A percentile compares a stretch with the other conserved stretches of the same genome.
phyloP scores from a whole-genome alignment of 2,888 invertebrate genomes.

The Entomobrya multifasciata region DNA sequence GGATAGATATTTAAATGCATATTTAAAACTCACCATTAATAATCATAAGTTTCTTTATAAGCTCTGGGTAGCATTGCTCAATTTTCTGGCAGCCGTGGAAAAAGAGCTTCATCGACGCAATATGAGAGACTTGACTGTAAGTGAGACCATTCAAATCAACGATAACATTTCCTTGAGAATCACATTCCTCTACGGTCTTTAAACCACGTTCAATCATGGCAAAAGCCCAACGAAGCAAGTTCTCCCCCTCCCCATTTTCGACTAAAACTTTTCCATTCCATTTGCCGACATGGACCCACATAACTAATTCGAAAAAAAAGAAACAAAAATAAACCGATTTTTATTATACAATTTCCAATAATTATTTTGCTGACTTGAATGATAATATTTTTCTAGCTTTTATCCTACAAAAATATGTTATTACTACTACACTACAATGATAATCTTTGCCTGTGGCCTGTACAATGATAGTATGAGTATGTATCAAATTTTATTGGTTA shows the following conservation, averaged over 20 bases:
- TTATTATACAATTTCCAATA: no score
- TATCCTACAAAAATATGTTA: no score
- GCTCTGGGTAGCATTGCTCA: constrained; percentile 69
- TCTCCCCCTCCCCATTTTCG: constrained; percentile 60
- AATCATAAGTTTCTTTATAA: constrained; percentile 52
- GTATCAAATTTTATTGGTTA: no score
- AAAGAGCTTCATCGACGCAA: constrained; percentile 61
- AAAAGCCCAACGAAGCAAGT: constrained; percentile 61
- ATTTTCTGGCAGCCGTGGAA: constrained; percentile 59
- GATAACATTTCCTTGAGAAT: constrained; percentile 38
- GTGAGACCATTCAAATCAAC: constrained; percentile 59
- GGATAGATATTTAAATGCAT: no score
- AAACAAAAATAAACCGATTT: no score
- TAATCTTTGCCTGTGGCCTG: no score
- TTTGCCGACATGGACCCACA: constrained; percentile 60
- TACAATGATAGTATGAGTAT: neutral
- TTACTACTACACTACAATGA: no score
- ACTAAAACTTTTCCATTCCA: constrained; percentile 67
- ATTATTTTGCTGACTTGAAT: no score
- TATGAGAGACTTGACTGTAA: constrained; percentile 63
- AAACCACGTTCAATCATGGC: constrained; percentile 54
- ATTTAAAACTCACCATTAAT: constrained; percentile 61
- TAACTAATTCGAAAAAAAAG: constrained; percentile 16
- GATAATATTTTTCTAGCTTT: neutral
- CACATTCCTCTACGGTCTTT: neutral